These are phyloP conservation scores for Lithophane semibrunnea DNA, from an alignment of 2,888 invertebrate genomes.

Conservation along the genomic window DNA sequence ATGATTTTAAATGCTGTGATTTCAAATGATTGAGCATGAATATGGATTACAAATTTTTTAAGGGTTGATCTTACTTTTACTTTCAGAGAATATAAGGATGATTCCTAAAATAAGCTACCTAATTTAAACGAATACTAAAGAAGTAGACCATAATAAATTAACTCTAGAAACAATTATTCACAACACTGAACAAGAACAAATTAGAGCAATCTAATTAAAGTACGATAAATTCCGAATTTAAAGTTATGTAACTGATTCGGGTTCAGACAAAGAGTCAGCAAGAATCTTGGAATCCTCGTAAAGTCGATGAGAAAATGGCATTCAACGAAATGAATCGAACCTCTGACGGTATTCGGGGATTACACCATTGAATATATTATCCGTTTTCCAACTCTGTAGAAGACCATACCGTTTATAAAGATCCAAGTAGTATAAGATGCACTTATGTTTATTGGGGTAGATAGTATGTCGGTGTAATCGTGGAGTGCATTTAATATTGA, in stretches of 20 bases:
- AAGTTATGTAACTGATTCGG: conserved; percentile 42
- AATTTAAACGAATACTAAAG: conserved; percentile 1
- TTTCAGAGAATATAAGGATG: background rate
- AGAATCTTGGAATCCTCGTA: conserved; percentile 70
- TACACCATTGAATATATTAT: conserved; percentile 69
- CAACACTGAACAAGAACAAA: conserved; percentile 39
- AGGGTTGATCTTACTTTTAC: background rate
- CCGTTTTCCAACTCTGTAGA: conserved; percentile 49
- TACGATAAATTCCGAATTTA: conserved; percentile 45
- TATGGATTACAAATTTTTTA: background rate
- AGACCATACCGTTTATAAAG: conserved; percentile 19
- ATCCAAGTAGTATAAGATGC: conserved; percentile 4
- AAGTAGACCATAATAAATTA: conserved; percentile 35
- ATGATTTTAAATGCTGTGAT: no score
- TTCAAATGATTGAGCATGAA: background rate
- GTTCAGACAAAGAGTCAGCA: conserved; percentile 47
- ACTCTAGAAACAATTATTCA: conserved; percentile 40
- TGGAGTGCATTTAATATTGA: conserved; percentile 42
- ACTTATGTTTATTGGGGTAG: background rate
- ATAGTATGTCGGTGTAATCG: background rate
- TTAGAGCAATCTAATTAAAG: conserved; percentile 50
- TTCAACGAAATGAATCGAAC: conserved; percentile 74
- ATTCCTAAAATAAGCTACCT: background rate
- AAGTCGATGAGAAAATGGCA: conserved; percentile 71
- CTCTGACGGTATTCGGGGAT: conserved; percentile 68